These are phyloP conservation scores for Heteromormyrus szaboi DNA, from an alignment of 2,797 vertebrate genomes.

Conservation along the genomic window DNA sequence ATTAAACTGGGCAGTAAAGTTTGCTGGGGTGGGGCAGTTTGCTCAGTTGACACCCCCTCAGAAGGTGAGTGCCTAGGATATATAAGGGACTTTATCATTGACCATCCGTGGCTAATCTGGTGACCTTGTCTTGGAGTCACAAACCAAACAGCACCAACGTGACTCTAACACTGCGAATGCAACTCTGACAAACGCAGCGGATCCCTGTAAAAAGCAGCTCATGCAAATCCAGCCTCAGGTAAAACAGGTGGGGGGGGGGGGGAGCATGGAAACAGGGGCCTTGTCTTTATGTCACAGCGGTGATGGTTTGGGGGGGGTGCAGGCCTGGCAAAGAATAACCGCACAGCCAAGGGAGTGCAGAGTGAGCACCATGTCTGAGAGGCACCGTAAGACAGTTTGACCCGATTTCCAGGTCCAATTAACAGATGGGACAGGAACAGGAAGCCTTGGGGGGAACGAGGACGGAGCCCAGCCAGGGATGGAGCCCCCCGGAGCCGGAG, in stretches of 20 bases:
- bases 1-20: background rate
- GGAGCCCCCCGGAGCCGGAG: background rate
- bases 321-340: background rate
- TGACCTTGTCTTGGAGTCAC: background rate
- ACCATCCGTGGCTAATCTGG: background rate
- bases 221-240: background rate
- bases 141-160: background rate
- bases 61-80: background rate
- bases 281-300: background rate
- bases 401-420: constrained; percentile 3
- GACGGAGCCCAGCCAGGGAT: background rate
- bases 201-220: background rate
- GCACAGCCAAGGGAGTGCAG: background rate
- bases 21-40: background rate
- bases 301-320: background rate
- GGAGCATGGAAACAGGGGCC: background rate
- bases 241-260: background rate
- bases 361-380: background rate
- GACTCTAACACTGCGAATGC: background rate
- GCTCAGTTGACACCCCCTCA: background rate
- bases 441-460: background rate
- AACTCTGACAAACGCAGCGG: background rate
- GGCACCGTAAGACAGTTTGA: background rate
- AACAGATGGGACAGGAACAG: background rate
- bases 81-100: background rate